Evolutionary conservation across 2,888 invertebrate genomes (phyloP).

Genomic region (Stenichneumon culpator): DNA sequence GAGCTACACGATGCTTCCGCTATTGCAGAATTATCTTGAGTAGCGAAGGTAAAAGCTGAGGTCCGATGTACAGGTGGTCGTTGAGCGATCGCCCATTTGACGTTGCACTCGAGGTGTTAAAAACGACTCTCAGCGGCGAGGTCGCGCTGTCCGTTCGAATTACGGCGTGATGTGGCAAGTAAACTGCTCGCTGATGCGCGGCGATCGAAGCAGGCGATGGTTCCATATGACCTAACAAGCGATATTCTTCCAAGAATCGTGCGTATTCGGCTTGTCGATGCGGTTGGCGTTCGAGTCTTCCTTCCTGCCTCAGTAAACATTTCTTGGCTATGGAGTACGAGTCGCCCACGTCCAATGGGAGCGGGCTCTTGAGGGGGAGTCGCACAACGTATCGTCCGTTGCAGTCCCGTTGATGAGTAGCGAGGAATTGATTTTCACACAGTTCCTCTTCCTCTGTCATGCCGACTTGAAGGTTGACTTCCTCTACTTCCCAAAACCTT

Average conservation of each 20-base stretch:
- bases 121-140: no score
- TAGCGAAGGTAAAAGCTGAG: constrained; percentile 70
- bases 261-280: neutral
- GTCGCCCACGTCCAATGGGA: neutral
- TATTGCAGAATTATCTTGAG: constrained; percentile 24
- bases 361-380: neutral
- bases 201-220: no score
- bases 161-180: no score
- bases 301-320: neutral
- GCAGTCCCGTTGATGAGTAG: no score
- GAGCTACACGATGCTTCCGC: constrained; percentile 44
- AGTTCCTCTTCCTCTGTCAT: no score
- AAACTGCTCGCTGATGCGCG: no score
- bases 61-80: neutral
- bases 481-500: no score
- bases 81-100: neutral
- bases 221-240: neutral
- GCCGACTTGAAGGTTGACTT: no score
- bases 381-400: no score
- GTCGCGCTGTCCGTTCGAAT: no score
- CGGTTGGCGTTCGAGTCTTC: neutral
- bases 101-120: no score
- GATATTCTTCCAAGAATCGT: neutral
- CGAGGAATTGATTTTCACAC: no score
- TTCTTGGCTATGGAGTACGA: neutral